Base-by-base conservation (phyloP, 2,888 invertebrate species). In the Ichneumon xanthorius region DNA sequence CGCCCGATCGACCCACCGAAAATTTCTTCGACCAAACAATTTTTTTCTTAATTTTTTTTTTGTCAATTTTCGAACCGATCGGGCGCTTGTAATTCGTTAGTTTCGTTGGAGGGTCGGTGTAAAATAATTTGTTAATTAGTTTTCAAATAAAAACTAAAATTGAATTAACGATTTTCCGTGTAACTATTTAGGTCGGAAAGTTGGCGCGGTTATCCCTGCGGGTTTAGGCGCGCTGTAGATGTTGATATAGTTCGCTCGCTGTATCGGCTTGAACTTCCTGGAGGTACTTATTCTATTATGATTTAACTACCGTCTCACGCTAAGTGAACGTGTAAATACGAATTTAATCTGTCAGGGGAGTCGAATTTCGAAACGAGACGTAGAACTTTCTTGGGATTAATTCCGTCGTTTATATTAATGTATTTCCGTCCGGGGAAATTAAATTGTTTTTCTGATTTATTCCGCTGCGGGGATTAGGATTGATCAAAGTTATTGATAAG, bases 1-100 rank as follows among this genome's bases (percentile, higher is more conserved):
- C 75, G 82, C 86, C 86, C 84, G 87, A 88, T 86, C 80, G 84
- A 86, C 79, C 81, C 72, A 33, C 81, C 75, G 53, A 84, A 83
- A 84, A 79, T 84, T 65, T 86, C 78, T 70, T 30, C 53, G 53
- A 50, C 40, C 26, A 11, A 58, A 68, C 14, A n/a, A 5, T 37
- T 77, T 63, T 67, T 68, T 0, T 55, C 61, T 33, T 14, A 45
- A 63, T 48, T 48, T 14, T 48, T 9, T 7, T 37, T 37, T 37
- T 1, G 2, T 0, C 9, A 0, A 37, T 37, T 37, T 37, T 37
- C 37, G 7, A 9, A 37, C 37, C 37, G 37, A 9, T 37, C 37
- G 9, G 0, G 37, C 37, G 37, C 37, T 37, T 37, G 37, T 37
- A 9, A 26, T 22, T 58, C 22, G 58, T 26, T 11, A 58, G 9